These are phyloP conservation scores for Mugil cephalus DNA, from an alignment of 2,113 vertebrate species.

Conservation along the genomic window DNA sequence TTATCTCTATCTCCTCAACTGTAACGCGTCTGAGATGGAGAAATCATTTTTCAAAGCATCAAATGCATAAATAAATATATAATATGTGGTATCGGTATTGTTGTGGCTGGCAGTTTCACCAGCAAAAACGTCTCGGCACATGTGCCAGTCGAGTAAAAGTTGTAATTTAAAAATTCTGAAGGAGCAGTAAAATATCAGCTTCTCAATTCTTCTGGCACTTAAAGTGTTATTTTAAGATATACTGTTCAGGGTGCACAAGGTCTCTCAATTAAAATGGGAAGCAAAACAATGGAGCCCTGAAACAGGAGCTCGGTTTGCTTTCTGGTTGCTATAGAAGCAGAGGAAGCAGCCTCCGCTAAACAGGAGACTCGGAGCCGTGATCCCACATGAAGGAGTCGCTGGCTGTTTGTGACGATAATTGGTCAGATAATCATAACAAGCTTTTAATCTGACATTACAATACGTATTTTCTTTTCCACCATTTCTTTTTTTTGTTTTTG, in stretches of 20 bases:
- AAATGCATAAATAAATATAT: not conserved
- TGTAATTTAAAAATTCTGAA: conserved; percentile 16
- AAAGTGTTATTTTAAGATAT: conserved; percentile 55
- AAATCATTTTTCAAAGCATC: conserved; percentile 4
- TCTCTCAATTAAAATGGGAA: conserved; percentile 67
- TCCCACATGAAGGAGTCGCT: conserved; percentile 46
- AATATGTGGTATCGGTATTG: not conserved
- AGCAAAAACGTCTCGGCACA: not conserved
- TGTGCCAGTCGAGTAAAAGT: not conserved
- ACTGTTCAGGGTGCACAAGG: conserved; percentile 53
- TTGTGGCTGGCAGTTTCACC: not conserved
- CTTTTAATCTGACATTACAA: conserved; percentile 66
- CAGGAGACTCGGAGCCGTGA: conserved; percentile 54
- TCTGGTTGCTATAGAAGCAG: conserved; percentile 76
- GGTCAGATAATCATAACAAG: conserved; percentile 75
- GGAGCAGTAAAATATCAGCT: not conserved
- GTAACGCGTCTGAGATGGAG: conserved; percentile 12
- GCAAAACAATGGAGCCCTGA: conserved; percentile 74
- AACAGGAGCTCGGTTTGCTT: conserved; percentile 82
- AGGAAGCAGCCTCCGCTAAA: conserved; percentile 66
- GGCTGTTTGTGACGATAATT: conserved; percentile 76
- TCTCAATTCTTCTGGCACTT: conserved; percentile 21
- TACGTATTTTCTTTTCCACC: conserved; percentile 53
- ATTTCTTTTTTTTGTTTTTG: conserved; percentile 45
- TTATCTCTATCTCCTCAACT: conserved; percentile 6